Evolutionary conservation across 1,140 invertebrate genomes (phyloP).

Genomic region (Scaptomyza montana): DNA sequence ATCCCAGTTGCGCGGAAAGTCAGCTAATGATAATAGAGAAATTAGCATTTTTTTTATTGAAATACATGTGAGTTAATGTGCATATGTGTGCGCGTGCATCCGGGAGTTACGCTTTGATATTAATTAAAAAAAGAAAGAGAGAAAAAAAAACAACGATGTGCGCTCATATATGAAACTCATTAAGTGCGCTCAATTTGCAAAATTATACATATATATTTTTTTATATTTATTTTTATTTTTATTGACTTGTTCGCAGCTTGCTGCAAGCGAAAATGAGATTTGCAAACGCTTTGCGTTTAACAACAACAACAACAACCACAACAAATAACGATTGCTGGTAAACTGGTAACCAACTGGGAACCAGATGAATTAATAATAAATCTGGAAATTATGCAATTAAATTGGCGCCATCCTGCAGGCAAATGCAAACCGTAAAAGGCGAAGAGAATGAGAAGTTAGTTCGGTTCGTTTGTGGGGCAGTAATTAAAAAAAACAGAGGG

Average conservation of each 20-base stretch:
- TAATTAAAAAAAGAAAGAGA: constrained; percentile 55
- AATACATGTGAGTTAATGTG: not conserved
- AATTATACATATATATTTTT: constrained; percentile 48
- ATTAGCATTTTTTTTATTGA: constrained; percentile 32
- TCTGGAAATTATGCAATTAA: constrained; percentile 73
- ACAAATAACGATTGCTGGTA: not conserved
- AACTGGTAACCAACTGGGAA: constrained; percentile 8
- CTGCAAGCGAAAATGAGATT: constrained; percentile 35
- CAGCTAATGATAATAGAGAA: constrained; percentile 15
- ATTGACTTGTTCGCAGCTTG: constrained; percentile 57
- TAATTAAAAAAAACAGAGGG: constrained; percentile 14
- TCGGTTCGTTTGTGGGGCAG: not conserved
- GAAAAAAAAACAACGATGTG: constrained; percentile 14
- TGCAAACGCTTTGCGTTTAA: constrained; percentile 46
- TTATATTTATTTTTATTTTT: constrained; percentile 62
- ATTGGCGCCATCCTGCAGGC: constrained; percentile 47
- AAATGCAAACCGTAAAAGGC: constrained; percentile 21
- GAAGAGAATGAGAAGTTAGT: not conserved
- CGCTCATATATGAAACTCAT: constrained; percentile 67
- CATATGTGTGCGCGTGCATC: not conserved
- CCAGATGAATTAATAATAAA: constrained; percentile 70
- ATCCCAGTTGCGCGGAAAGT: constrained; percentile 8
- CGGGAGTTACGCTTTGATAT: constrained; percentile 48
- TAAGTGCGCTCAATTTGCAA: constrained; percentile 67
- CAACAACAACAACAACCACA: constrained; percentile 22